A percentile compares a stretch with the other conserved stretches of the same genome.
These are phyloP conservation scores for Natator depressus DNA, from an alignment of 2,113 vertebrate genomes.

Conservation along the genomic window DNA sequence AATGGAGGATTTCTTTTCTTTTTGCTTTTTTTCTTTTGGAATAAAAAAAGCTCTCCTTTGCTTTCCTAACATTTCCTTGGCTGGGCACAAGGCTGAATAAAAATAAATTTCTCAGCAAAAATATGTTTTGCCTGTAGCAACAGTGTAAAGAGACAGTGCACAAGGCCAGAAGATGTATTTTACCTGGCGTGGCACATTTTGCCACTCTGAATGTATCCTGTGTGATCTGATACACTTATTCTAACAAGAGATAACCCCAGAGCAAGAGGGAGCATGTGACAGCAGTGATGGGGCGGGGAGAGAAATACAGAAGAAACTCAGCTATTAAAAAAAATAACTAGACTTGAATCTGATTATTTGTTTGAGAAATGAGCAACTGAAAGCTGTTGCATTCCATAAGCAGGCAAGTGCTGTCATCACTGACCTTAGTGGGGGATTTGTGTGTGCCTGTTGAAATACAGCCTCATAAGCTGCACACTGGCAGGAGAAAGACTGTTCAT, in stretches of 20 bases:
- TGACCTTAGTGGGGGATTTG: neutral
- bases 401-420: neutral
- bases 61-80: slow-evolving; percentile 6
- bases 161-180: neutral
- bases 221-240: neutral
- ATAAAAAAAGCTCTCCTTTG: neutral
- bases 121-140: neutral
- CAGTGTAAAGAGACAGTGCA: neutral
- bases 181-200: neutral
- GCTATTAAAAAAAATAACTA: neutral
- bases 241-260: neutral
- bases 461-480: neutral
- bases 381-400: slow-evolving; percentile 21
- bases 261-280: neutral
- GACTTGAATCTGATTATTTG: neutral
- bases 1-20: neutral
- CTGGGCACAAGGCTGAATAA: neutral
- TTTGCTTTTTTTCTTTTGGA: neutral
- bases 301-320: neutral
- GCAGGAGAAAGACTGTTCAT: neutral
- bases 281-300: neutral
- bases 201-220: neutral
- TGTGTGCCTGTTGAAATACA: accelerated
- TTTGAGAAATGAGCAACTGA: slow-evolving; percentile 19
- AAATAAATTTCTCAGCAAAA: slow-evolving; percentile 21